Base-by-base conservation (phyloP, 37 sponge, comb jelly and placozoan genomes). In the Oopsacas minuta region DNA sequence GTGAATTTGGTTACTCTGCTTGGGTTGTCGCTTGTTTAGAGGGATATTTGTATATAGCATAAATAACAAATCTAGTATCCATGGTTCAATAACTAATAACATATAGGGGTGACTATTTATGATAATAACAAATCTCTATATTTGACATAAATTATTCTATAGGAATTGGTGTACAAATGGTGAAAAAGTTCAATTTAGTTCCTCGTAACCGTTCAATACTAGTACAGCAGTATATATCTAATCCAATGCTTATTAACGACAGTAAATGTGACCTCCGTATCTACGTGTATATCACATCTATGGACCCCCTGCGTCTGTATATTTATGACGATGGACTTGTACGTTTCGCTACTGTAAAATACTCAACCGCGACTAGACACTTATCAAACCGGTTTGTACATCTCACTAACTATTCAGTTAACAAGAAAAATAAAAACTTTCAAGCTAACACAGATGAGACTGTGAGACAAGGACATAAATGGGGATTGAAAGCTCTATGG, bases 261-360 rank as follows among this genome's bases (percentile, higher is more conserved):
- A 90, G 93, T 89, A 97, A 97, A 90, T 94, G 94, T 86, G 97
- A 97, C 83, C 90, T 97, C 53, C 75, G 97, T 23, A 86, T 97
- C 25, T 97, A 97, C 85, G 97, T 91, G 20, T 97, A 97, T 37
- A 92, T 97, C 32, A 83, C 92, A 7, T 91, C 88, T 52, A 90
- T 91, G 81, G 97, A 97, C 81, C 97, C 97, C 1, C 89, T 97
- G 25, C 88, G 84, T 34, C 88, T 97, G 20, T 97, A 97, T 83
- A 61, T 97, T 28, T 94, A 86, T 87, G 88, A 85, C 23, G 94
- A 97, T 0, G 97, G 97, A 23, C 92, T 97, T 81, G 91, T 88
- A n/a, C 53, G 97, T 38, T 97, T 97, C 86, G 93, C 93, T 22
- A 94, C 94, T 28, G 87, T 87, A 89, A 97, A 92, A 84, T 96